phyloP scores from a whole-genome alignment of 35 echinoderm and acorn worm species.

The Acanthaster planci region DNA sequence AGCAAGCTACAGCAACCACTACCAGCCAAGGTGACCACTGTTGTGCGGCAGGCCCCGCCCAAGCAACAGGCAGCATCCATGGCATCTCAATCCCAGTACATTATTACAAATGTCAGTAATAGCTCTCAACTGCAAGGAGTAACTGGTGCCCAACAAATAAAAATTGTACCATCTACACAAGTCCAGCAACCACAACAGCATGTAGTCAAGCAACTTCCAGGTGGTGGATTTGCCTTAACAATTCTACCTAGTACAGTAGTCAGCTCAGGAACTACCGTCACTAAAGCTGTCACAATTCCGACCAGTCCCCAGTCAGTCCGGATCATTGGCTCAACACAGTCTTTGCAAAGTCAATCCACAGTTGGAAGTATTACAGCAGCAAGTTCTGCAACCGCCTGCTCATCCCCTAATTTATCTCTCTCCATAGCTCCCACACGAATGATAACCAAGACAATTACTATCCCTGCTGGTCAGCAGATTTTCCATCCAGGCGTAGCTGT shows the following conservation, averaged over 20 bases:
- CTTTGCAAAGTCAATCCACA: neutral
- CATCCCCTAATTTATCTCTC: neutral
- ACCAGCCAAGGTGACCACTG: neutral
- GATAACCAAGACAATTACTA: neutral
- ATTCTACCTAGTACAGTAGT: neutral
- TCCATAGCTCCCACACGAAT: neutral
- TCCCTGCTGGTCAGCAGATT: slow-evolving; percentile 12
- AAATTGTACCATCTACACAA: neutral
- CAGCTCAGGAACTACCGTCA: neutral
- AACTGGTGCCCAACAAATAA: neutral
- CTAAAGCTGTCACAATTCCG: neutral
- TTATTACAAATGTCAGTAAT: neutral
- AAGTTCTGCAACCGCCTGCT: neutral
- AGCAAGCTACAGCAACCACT: slow-evolving; percentile 20
- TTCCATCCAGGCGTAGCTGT: neutral
- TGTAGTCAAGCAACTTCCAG: slow-evolving; percentile 8
- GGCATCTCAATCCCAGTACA: neutral
- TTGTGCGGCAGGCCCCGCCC: neutral
- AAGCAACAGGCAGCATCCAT: neutral
- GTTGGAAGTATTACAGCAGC: neutral
- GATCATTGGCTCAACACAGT: neutral
- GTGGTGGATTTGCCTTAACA: neutral
- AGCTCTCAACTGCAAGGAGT: neutral
- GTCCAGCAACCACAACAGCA: slow-evolving; percentile 6
- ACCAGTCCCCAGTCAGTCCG: neutral